Conservation (phyloP, 2,888 invertebrate genomes). For the Monopis laevigella region DNA sequence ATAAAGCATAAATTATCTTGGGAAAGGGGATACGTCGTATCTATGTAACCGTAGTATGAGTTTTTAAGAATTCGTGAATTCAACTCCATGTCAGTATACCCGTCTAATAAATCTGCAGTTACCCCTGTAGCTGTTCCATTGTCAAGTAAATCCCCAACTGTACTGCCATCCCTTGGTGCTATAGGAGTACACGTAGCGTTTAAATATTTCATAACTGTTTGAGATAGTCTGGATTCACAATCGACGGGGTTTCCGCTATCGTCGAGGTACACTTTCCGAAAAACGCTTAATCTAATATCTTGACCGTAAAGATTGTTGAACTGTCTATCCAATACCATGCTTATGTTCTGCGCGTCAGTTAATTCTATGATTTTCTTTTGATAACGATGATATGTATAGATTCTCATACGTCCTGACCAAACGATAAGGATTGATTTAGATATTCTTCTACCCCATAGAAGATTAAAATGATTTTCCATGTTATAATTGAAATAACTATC, state of each 20-base stretch:
- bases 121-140: slow-evolving; percentile 56
- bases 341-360: slow-evolving; percentile 41
- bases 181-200: slow-evolving; percentile 49
- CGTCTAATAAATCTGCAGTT: slow-evolving; percentile 49
- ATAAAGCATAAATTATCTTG: slow-evolving; percentile 67
- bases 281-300: slow-evolving; percentile 42
- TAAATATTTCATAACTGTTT: slow-evolving; percentile 35
- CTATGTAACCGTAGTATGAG: slow-evolving; percentile 55
- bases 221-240: slow-evolving; percentile 39
- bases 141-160: slow-evolving; percentile 46
- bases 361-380: slow-evolving; percentile 43
- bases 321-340: slow-evolving; percentile 28
- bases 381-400: slow-evolving; percentile 64
- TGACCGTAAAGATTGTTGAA: slow-evolving; percentile 43
- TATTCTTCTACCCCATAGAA: slow-evolving; percentile 60
- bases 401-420: slow-evolving; percentile 37
- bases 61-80: slow-evolving; percentile 62
- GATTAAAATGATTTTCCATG: slow-evolving; percentile 52
- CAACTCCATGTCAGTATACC: slow-evolving; percentile 62
- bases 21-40: slow-evolving; percentile 56
- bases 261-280: slow-evolving; percentile 37
- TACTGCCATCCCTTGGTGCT: slow-evolving; percentile 43
- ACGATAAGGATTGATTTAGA: slow-evolving; percentile 55
- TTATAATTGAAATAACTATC: slow-evolving; percentile 42
- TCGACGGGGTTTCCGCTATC: slow-evolving; percentile 34